Evolutionary conservation across 2,797 vertebrate genomes (phyloP), one percentile per base, ranked within the genome.

Genomic region (Rhabdophis nuchalis): DNA sequence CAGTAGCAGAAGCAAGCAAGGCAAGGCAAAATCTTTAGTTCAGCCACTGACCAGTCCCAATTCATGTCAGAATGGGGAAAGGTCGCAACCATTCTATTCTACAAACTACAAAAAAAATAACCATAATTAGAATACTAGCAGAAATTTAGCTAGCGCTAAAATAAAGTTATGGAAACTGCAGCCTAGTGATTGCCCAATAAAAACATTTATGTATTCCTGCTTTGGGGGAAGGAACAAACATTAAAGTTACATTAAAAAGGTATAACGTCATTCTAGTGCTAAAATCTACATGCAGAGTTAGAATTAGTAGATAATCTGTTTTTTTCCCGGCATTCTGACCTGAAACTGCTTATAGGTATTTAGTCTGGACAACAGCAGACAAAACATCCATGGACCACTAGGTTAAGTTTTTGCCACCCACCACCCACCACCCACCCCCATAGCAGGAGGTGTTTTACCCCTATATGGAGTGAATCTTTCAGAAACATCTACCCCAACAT

Each of bases 341-440:
- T 32, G 13, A 68, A 68, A 68, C 61, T 64, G 11, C 11, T n/a
- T n/a, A n/a, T 13, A 14, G 61, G 29, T 13, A 64, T 12, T 64
- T n/a, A n/a, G 12, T n/a, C 4, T 64, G 61, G 29, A 14, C 61
- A 64, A 64, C 4, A 64, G 12, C 61, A 64, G 29, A n/a, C 61
- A 64, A n/a, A n/a, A 64, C 29, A 14, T 29, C 12, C 10, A 61
- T 29, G 11, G 27, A 27, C 11, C 60, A 29, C 60, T 29, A 29
- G 60, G 10, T 64, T 14, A 64, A 13, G 1, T 64, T 27, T 4
- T 27, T 13, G 12, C 9, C 27, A 23, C 5, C 2, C 4, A 4
- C 5, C 27, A 23, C 5, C 2, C 4, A 4, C 5, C 1, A 4
- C 4, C 14, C 54, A 16, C 11, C 27, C 12, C 2, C 7, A 64